Base-by-base conservation (phyloP, 2,888 invertebrate genomes). In the Drosophila falleni region DNA sequence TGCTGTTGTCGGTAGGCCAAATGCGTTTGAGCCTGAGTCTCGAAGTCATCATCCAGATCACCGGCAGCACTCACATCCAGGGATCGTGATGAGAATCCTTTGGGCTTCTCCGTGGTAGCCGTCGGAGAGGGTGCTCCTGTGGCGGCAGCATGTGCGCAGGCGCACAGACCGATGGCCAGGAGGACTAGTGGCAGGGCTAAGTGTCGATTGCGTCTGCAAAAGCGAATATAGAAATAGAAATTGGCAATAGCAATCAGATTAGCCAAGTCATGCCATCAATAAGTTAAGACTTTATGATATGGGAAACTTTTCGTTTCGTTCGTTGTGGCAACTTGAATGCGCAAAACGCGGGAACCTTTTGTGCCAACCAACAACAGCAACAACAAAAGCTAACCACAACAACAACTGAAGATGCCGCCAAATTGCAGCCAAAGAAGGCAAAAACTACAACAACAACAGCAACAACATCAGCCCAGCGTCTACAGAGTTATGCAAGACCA, bases 1-100 rank as follows among this genome's bases (percentile, higher is more conserved):
- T 61, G 82, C 16, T 73, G 78, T 26, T 90, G 90, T 16, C 92
- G 80, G 49, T 92, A 92, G 61, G 87, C 91, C 66, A 91, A 76
- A 74, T 92, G 92, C 3, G 92, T 92, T 78, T 92, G 92, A n/a
- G 92, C 92, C 72, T 92, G 92, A 2, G 91, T 88, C 77, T 92
- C 92, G 29, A 92, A 91, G 16, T 91, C 90, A 56, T 92, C 92
- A 3, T 90, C 87, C 29, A 47, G 16, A 50, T 89, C 90, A 37
- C 65, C 76, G n/a, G 69, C 80, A 50, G 91, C 86, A 46, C 86
- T 89, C 1, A 84, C 78, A 19, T 87, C 85, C 19, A 84, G 58
- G 3, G 92, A 91, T 41, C 92, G 89, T 3, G 91, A 78, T 16
- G 92, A 87, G 59, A 92, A 92, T 16, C 90, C 91, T 42, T 91